Conservation (phyloP, 2,888 invertebrate genomes). For the Plagodis pulveraria region DNA sequence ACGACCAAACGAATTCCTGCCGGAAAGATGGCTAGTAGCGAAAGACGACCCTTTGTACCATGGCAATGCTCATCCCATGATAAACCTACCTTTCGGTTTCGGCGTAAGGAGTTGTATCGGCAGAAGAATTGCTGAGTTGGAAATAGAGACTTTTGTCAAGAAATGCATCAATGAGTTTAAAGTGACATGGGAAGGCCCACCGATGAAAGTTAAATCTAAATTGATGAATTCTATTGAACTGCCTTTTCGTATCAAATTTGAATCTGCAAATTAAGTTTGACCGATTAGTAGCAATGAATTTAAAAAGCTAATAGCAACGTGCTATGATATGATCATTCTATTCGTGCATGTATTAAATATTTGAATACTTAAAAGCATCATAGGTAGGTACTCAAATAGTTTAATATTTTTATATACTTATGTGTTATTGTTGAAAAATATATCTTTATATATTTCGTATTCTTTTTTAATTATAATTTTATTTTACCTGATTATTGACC, state of each 20-base stretch:
- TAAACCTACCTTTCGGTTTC: slow-evolving; percentile 88
- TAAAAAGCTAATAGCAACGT: background rate
- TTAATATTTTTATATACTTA: too few relatives aligned
- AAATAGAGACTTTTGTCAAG: slow-evolving; percentile 83
- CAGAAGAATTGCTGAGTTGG: slow-evolving; percentile 89
- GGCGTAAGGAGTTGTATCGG: slow-evolving; percentile 89
- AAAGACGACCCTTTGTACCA: slow-evolving; percentile 70
- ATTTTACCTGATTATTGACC: too few relatives aligned
- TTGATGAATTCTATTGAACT: slow-evolving; percentile 60
- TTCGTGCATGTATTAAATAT: too few relatives aligned
- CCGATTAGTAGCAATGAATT: background rate
- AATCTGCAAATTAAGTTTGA: slow-evolving; percentile 36
- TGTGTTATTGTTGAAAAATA: too few relatives aligned
- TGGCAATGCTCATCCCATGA: slow-evolving; percentile 84
- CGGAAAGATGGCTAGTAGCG: slow-evolving; percentile 89
- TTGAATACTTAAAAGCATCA: too few relatives aligned
- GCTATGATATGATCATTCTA: too few relatives aligned
- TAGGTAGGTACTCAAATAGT: too few relatives aligned
- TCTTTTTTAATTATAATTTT: too few relatives aligned
- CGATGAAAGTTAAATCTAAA: slow-evolving; percentile 57
- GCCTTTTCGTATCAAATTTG: slow-evolving; percentile 65
- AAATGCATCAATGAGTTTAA: slow-evolving; percentile 59
- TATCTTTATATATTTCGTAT: too few relatives aligned
- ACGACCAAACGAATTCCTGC: slow-evolving; percentile 83
- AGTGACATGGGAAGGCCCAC: slow-evolving; percentile 71